Evolutionary conservation across 2,888 invertebrate species (phyloP).

Genomic region (Hesperia comma): DNA sequence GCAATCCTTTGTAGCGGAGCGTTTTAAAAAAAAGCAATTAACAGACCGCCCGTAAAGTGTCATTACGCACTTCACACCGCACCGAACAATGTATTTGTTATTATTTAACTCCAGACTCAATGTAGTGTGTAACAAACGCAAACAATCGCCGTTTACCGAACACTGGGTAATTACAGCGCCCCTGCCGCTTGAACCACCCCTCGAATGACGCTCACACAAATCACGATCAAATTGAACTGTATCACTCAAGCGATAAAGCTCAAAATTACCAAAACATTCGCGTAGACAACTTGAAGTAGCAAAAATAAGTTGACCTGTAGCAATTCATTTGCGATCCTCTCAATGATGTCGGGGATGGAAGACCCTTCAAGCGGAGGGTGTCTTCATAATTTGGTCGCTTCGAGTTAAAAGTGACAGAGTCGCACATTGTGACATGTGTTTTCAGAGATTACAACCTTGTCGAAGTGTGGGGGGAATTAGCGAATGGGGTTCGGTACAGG

Average conservation of each 20-base stretch:
- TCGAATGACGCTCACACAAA: conserved; percentile 38
- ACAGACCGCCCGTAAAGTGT: conserved; percentile 59
- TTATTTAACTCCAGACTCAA: conserved; percentile 67
- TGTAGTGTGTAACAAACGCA: conserved; percentile 58
- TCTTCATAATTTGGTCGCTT: conserved; percentile 50
- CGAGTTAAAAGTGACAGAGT: conserved; percentile 53
- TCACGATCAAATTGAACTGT: conserved; percentile 40
- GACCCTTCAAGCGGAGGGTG: conserved; percentile 42
- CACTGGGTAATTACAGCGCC: conserved; percentile 71
- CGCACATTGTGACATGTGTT: conserved; percentile 64
- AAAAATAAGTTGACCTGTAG: conserved; percentile 55
- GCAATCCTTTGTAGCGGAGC: conserved; percentile 35
- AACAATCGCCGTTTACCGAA: conserved; percentile 66
- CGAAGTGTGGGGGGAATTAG: conserved; percentile 52
- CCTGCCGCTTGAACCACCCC: conserved; percentile 62
- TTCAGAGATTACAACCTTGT: conserved; percentile 56
- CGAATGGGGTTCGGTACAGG: conserved; percentile 26
- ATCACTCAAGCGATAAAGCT: conserved; percentile 37
- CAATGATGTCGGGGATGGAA: conserved; percentile 40
- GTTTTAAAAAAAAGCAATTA: conserved; percentile 63
- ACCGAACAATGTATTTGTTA: conserved; percentile 71
- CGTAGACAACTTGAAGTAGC: conserved; percentile 42
- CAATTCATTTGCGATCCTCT: conserved; percentile 46
- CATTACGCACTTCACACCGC: conserved; percentile 58
- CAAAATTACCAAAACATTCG: conserved; percentile 33